Evolutionary conservation across 1,140 invertebrate genomes (phyloP).

Genomic region (Drosophila arizonae): DNA sequence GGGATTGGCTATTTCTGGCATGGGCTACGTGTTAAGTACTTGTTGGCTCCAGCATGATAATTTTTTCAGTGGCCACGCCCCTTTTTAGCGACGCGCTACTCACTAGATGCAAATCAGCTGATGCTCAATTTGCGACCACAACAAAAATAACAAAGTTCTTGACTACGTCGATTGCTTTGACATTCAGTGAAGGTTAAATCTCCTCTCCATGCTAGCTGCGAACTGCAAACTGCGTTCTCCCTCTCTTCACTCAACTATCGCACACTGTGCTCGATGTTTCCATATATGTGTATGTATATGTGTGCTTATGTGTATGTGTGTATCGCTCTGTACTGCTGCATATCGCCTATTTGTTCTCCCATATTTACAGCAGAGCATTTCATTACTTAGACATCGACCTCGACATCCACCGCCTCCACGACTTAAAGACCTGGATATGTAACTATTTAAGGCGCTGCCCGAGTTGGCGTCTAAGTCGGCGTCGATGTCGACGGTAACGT

Average conservation of each 20-base stretch:
- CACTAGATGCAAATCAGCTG: conserved; percentile 56
- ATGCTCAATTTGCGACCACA: conserved; percentile 56
- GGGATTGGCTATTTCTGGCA: background rate
- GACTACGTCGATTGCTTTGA: conserved; percentile 51
- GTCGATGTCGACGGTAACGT: too few relatives aligned
- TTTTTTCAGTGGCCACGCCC: background rate
- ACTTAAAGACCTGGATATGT: background rate
- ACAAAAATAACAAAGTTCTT: conserved; percentile 14
- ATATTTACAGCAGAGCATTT: conserved; percentile 8
- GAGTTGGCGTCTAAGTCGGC: background rate
- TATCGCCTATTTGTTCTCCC: conserved; percentile 1
- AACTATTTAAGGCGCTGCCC: conserved; percentile 13
- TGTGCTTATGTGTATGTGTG: too few relatives aligned
- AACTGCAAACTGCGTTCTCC: conserved; percentile 5
- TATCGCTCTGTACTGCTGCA: background rate
- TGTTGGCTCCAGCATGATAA: background rate
- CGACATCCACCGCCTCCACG: background rate
- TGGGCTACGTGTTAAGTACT: background rate
- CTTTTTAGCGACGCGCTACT: background rate
- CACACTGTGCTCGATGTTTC: conserved; percentile 1
- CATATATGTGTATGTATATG: background rate
- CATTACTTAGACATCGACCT: conserved; percentile 1
- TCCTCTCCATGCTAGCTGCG: conserved; percentile 14
- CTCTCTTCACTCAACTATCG: background rate
- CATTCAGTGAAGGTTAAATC: conserved; percentile 66